A percentile compares a stretch with the other conserved stretches of the same genome.
phyloP scores from a whole-genome alignment of 1,140 invertebrate genomes.

The Choristoneura fumiferana region DNA sequence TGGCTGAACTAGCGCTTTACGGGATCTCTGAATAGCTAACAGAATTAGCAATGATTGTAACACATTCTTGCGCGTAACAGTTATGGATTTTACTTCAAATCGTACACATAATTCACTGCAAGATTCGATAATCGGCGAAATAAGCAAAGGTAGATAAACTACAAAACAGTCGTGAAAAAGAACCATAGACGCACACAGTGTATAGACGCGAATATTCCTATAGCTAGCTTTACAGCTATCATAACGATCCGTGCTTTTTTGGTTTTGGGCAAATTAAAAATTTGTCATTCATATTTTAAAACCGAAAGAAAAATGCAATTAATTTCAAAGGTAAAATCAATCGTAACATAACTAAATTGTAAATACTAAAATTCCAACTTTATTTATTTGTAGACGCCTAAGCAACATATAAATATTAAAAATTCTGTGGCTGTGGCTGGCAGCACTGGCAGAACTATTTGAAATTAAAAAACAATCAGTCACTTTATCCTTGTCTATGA shows the following conservation, averaged over 20 bases:
- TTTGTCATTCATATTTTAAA: too few species aligned
- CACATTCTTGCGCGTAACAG: conserved; percentile 55
- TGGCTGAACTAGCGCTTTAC: conserved; percentile 68
- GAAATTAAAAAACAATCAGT: too few species aligned
- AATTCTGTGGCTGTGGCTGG: too few species aligned
- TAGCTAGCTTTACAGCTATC: conserved; percentile 7
- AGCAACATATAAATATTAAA: too few species aligned
- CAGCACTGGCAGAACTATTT: too few species aligned
- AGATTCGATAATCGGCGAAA: conserved; percentile 72
- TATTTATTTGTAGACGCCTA: too few species aligned
- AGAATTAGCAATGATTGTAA: conserved; percentile 50
- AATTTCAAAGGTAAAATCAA: too few species aligned
- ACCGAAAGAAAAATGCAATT: too few species aligned
- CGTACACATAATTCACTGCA: conserved; percentile 61
- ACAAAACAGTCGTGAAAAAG: conserved; percentile 78
- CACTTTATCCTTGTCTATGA: too few species aligned
- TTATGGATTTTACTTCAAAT: conserved; percentile 49
- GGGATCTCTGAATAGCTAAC: conserved; percentile 34
- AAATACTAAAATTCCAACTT: too few species aligned
- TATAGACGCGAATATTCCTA: conserved; percentile 10
- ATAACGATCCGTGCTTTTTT: conserved; percentile 32
- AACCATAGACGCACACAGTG: conserved; percentile 54
- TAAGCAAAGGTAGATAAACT: conserved; percentile 74
- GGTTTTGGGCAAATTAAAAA: too few species aligned
- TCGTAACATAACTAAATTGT: too few species aligned